phyloP scores from a whole-genome alignment of 2,797 vertebrate genomes.

The Neostethus bicornis region DNA sequence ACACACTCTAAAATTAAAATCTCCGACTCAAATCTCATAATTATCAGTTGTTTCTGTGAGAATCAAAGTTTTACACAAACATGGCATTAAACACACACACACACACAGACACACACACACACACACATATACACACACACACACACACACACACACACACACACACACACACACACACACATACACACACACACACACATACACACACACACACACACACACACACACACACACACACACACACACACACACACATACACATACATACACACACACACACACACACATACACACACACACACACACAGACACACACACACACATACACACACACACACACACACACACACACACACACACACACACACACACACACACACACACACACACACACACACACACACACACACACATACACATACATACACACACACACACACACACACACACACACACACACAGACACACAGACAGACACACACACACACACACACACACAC shows the following conservation, averaged over 20 bases:
- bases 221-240: slow-evolving; percentile 21
- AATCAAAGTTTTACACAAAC: slow-evolving; percentile 46
- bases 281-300: slow-evolving; percentile 49
- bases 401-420: slow-evolving; percentile 55
- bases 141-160: slow-evolving; percentile 45
- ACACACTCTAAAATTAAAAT: too few species aligned
- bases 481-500: slow-evolving; percentile 21
- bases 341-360: slow-evolving; percentile 20
- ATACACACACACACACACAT: slow-evolving; percentile 22
- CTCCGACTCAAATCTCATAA: slow-evolving; percentile 60
- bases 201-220: slow-evolving; percentile 60
- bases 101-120: slow-evolving; percentile 22
- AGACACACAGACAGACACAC: slow-evolving; percentile 56
- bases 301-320: slow-evolving; percentile 40
- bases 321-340: slow-evolving; percentile 53
- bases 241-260: slow-evolving; percentile 16
- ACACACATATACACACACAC: slow-evolving; percentile 44
- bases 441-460: slow-evolving; percentile 28
- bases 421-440: slow-evolving; percentile 34
- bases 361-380: slow-evolving; percentile 21
- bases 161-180: slow-evolving; percentile 21
- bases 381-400: slow-evolving; percentile 20
- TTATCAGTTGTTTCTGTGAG: slow-evolving; percentile 47
- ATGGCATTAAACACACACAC: slow-evolving; percentile 49
- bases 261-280: too few species aligned